Percentiles rank a stretch among this genome's conserved stretches.
Conservation (phyloP, 2,888 invertebrate species). For the Trachelus iudaicus region DNA sequence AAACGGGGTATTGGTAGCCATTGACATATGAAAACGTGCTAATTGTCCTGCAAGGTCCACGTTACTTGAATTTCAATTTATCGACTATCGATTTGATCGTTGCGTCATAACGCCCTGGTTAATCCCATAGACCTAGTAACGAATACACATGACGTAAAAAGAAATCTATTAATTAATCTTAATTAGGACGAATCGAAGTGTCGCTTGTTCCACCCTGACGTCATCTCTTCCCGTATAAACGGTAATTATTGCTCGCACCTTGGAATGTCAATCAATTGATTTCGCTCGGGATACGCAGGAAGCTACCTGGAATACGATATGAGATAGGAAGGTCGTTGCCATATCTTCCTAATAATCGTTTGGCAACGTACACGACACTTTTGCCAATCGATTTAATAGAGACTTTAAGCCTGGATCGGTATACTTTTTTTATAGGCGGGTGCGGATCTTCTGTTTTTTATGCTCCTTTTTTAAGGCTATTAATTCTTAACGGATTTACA, state of each 20-base stretch:
- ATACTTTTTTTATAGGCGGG: not conserved
- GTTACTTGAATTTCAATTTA: not conserved
- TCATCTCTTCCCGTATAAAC: conserved; percentile 4
- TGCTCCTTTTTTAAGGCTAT: not conserved
- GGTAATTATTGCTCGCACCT: not conserved
- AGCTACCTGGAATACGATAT: not conserved
- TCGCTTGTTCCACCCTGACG: not conserved
- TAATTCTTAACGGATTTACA: not conserved
- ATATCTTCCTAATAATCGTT: not conserved
- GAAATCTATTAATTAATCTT: conserved; percentile 13
- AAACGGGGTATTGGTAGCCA: not conserved
- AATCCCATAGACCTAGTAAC: not conserved
- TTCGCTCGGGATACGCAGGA: not conserved
- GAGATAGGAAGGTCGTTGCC: not conserved
- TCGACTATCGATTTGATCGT: not conserved
- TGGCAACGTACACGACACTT: not conserved
- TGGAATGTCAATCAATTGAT: not conserved
- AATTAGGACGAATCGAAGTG: conserved; percentile 5
- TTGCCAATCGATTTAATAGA: not conserved
- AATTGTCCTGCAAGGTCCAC: not conserved
- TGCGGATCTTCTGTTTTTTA: not conserved
- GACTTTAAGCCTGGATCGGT: not conserved
- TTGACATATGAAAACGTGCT: not conserved
- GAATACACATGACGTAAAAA: not conserved
- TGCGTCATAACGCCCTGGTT: not conserved